phyloP scores from a whole-genome alignment of 2,113 vertebrate genomes.

The Hypanus sabinus region DNA sequence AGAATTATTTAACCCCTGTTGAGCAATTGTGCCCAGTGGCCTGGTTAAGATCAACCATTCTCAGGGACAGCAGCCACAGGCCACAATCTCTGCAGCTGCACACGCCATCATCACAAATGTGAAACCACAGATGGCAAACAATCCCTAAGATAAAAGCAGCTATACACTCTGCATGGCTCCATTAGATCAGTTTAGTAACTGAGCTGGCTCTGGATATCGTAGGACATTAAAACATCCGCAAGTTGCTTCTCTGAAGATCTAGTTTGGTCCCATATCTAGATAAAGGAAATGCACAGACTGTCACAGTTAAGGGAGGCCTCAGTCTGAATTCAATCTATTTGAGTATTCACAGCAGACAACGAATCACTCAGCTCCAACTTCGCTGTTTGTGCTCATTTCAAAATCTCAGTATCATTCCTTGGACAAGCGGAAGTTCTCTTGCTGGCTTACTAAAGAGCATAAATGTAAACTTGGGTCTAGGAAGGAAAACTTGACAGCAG shows the following conservation, averaged over 20 bases:
- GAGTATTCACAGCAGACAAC: neutral
- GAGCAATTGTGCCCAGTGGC: neutral
- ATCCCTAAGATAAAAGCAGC: constrained; percentile 14
- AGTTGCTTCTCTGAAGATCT: neutral
- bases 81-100: constrained; percentile 4
- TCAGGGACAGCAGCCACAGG: neutral
- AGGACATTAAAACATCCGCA: constrained; percentile 16
- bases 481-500: neutral
- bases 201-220: neutral
- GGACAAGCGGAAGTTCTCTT: neutral
- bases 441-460: neutral
- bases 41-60: constrained; percentile 20
- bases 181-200: neutral
- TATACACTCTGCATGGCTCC: neutral
- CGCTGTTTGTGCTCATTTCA: neutral
- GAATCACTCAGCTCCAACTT: neutral
- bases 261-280: neutral
- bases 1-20: neutral
- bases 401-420: neutral
- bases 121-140: constrained; percentile 17
- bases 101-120: neutral
- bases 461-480: neutral
- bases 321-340: neutral
- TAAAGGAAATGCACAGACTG: neutral
- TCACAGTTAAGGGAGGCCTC: neutral